Percentiles rank a stretch among this genome's conserved stretches.
Evolutionary conservation across 2,113 vertebrate genomes (phyloP).

Genomic region (Macrotus californicus): DNA sequence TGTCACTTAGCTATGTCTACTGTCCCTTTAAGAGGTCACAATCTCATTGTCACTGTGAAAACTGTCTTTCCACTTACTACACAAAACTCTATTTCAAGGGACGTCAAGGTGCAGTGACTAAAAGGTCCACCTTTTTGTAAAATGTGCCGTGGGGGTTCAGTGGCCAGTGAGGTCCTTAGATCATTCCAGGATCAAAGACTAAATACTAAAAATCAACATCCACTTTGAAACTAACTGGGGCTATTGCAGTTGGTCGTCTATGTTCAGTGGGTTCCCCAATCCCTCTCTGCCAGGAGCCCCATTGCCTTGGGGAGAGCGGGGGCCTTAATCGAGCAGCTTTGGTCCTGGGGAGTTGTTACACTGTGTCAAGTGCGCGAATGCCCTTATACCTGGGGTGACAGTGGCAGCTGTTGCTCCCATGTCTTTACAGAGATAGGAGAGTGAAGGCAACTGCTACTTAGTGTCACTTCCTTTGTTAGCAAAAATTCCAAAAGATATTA

Average conservation of each 20-base stretch:
- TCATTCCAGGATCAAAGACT: neutral
- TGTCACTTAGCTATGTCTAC: neutral
- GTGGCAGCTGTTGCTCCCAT: neutral
- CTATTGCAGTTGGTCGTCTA: neutral
- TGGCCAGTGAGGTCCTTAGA: neutral
- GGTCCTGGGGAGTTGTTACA: neutral
- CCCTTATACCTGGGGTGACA: neutral
- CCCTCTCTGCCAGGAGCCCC: neutral
- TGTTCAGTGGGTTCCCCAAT: neutral
- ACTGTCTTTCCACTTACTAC: neutral
- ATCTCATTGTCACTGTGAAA: neutral
- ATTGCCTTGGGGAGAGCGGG: neutral
- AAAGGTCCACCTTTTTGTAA: neutral
- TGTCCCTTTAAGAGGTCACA: neutral
- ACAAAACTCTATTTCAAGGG: neutral
- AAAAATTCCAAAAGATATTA: neutral
- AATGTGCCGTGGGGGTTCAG: neutral
- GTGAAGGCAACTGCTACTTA: too few relatives aligned
- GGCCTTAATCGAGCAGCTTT: fast-evolving
- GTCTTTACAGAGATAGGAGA: neutral
- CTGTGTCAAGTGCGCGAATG: neutral
- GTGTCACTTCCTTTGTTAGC: neutral
- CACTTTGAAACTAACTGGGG: neutral
- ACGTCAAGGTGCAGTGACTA: neutral
- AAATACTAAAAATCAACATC: neutral